Base-by-base conservation (phyloP, 2,113 vertebrate genomes). In the Zingel zingel region DNA sequence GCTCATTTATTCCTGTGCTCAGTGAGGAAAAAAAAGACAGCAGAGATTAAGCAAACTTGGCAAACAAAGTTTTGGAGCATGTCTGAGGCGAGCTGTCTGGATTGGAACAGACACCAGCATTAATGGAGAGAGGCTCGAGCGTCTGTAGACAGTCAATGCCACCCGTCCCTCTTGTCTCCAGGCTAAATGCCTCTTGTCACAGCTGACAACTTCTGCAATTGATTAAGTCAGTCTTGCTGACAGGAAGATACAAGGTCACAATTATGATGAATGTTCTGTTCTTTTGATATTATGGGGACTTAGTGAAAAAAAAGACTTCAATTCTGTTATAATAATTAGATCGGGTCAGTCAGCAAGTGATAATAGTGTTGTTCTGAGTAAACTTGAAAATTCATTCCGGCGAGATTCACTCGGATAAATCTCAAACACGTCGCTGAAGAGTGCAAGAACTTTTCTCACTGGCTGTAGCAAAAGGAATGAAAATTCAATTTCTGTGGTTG, bases 191-290 rank as follows among this genome's bases (percentile, higher is more conserved):
- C 85, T 92, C 92, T 72, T 90, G 88, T 91, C 91, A 91, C 88
- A 76, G 69, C 86, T 89, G 91, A 93, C 94, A 94, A 90, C 89
- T 79, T 84, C 82, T 80, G 84, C 89, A 81, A 93, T 91, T 93
- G 91, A 93, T 93, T 90, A 93, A 93, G 92, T 93, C 91, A 82
- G 86, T 92, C 87, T 83, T 77, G 71, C 71, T 82, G 89, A 92
- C 87, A 86, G 84, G 81, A 89, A 83, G 81, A 90, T 86, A 76
- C 78, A 81, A 84, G 88, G 90, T 94, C 90, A 93, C 86, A 90
- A 93, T 93, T 93, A 93, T 91, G 84, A 90, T 86, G 88, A 90
- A 88, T 89, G 85, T 82, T 74, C 79, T 70, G 76, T 89, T 91
- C 77, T 84, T 77, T 83, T 80, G 57, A 80, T 84, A 63, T 82